Evolutionary conservation across 1,140 invertebrate genomes (phyloP).

Genomic region (Gerris buenoi): DNA sequence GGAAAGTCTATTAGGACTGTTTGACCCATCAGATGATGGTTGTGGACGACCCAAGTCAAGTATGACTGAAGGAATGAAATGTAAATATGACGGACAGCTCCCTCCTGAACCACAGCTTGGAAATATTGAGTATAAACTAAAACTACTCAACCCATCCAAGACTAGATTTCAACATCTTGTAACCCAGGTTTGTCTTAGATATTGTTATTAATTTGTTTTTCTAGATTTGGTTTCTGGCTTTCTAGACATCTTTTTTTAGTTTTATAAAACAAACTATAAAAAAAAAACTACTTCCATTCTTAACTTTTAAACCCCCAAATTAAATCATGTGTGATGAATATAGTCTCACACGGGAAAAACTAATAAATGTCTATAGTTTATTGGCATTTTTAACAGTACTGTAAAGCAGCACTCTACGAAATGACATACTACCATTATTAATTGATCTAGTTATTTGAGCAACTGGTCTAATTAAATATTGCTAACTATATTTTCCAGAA

Average conservation of each 20-base stretch:
- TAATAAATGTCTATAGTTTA: no score
- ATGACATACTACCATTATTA: no score
- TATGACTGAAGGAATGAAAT: slow-evolving; percentile 14
- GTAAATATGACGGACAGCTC: slow-evolving; percentile 34
- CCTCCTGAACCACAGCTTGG: slow-evolving; percentile 81
- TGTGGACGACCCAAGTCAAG: slow-evolving; percentile 17
- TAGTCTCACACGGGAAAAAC: no score
- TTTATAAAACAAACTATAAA: neutral
- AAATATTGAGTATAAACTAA: slow-evolving; percentile 87
- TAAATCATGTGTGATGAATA: no score
- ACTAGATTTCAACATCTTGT: slow-evolving; percentile 76
- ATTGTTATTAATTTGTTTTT: neutral
- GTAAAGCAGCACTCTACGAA: no score
- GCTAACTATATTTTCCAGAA: no score
- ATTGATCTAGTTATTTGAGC: no score
- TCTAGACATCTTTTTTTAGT: no score
- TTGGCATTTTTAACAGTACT: no score
- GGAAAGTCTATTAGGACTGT: slow-evolving; percentile 63
- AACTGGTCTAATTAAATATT: no score
- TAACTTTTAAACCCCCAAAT: no score
- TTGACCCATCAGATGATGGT: slow-evolving; percentile 39
- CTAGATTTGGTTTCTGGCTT: no score
- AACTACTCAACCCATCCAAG: slow-evolving; percentile 67
- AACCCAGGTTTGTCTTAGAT: slow-evolving; percentile 56
- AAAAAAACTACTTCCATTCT: neutral